phyloP scores from a whole-genome alignment of 1,140 invertebrate species.

The Drosophila subobscura region DNA sequence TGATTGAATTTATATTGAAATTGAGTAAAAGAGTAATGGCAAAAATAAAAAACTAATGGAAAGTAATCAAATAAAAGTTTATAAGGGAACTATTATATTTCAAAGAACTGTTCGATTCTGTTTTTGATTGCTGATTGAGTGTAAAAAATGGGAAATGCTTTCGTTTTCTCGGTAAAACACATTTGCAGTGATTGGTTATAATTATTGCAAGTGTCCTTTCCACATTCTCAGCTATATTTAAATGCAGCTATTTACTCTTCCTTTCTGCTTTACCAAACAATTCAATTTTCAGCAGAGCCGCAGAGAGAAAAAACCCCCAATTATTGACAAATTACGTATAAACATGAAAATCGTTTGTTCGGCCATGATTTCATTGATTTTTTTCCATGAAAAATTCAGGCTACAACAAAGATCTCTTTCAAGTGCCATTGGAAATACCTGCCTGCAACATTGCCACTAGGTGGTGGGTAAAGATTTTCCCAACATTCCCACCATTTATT shows the following conservation, averaged over 20 bases:
- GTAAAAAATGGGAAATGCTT: too few species aligned
- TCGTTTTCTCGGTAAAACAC: too few species aligned
- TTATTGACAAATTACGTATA: constrained; percentile 30
- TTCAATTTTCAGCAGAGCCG: too few species aligned
- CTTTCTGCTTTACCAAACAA: not conserved
- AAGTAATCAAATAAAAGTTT: too few species aligned
- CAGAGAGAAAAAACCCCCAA: constrained; percentile 13
- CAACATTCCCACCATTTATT: constrained; percentile 17
- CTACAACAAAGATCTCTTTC: constrained; percentile 1
- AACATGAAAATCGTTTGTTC: constrained; percentile 21
- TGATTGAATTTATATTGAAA: too few species aligned
- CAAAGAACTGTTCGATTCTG: too few species aligned
- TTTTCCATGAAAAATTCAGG: constrained; percentile 6
- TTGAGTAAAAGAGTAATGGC: too few species aligned
- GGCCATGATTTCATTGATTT: constrained; percentile 20
- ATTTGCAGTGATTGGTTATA: too few species aligned
- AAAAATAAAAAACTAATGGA: too few species aligned
- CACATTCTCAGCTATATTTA: not conserved
- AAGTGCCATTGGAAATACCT: constrained; percentile 32
- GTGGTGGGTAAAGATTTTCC: constrained; percentile 5
- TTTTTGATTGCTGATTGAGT: too few species aligned
- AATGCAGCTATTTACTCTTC: constrained; percentile 3
- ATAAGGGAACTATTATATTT: too few species aligned
- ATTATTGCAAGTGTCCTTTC: too few species aligned
- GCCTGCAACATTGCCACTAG: constrained; percentile 4